Conservation (phyloP, 2,888 invertebrate species). For the Xylota sylvarum region DNA sequence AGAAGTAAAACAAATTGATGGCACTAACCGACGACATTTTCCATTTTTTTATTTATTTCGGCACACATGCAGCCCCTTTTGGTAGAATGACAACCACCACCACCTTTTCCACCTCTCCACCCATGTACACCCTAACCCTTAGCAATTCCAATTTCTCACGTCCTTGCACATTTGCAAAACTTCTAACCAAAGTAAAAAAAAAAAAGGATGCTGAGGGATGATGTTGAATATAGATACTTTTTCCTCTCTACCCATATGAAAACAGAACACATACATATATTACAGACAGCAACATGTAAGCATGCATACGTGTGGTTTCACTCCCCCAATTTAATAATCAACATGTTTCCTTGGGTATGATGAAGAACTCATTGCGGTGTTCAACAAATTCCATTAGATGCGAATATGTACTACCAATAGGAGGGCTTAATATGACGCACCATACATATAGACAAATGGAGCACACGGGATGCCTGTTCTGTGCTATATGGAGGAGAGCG, state of each 20-base stretch:
- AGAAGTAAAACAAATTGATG: slow-evolving; percentile 40
- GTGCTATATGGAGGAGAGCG: neutral
- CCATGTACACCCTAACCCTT: slow-evolving; percentile 52
- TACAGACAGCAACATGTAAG: slow-evolving; percentile 53
- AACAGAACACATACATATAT: slow-evolving; percentile 16
- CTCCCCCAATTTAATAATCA: slow-evolving; percentile 76
- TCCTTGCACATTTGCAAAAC: slow-evolving; percentile 74
- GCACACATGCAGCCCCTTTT: slow-evolving; percentile 19
- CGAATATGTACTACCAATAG: slow-evolving; percentile 70
- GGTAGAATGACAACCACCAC: slow-evolving; percentile 26
- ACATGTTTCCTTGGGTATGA: slow-evolving; percentile 66
- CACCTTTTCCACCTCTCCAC: neutral
- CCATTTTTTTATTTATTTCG: slow-evolving; percentile 18
- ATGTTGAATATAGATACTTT: slow-evolving; percentile 38
- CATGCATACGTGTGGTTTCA: slow-evolving; percentile 54
- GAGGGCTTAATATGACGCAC: slow-evolving; percentile 51
- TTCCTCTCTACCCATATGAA: neutral
- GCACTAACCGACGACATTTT: slow-evolving; percentile 19
- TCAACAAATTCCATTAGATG: slow-evolving; percentile 76
- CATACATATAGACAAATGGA: slow-evolving; percentile 26
- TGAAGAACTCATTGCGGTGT: slow-evolving; percentile 73
- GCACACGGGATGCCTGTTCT: slow-evolving; percentile 24
- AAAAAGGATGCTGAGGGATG: slow-evolving; percentile 36
- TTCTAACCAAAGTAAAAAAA: slow-evolving; percentile 41
- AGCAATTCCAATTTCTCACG: slow-evolving; percentile 64